Percentiles rank a stretch among this genome's conserved stretches.
Evolutionary conservation across 2,797 vertebrate species (phyloP).

Genomic region (Lates japonicus): DNA sequence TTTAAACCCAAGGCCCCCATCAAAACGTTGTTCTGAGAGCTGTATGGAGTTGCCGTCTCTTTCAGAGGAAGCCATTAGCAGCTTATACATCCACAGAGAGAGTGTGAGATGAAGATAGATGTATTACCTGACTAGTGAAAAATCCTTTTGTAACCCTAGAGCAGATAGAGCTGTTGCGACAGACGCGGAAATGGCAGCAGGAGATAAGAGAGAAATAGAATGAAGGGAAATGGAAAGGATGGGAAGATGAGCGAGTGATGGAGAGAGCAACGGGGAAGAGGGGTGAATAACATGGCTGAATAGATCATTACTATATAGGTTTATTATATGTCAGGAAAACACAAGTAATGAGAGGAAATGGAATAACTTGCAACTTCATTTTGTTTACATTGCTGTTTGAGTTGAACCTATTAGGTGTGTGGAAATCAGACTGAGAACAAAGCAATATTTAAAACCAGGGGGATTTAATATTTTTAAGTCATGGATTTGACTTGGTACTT

Average conservation of each 20-base stretch:
- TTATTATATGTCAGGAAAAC: background rate
- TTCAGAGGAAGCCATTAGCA: slow-evolving; percentile 49
- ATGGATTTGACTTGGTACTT: too few species aligned
- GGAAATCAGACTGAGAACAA: background rate
- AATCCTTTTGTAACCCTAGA: slow-evolving; percentile 48
- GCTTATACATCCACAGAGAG: slow-evolving; percentile 46
- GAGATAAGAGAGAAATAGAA: slow-evolving; percentile 52
- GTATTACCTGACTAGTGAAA: slow-evolving; percentile 64
- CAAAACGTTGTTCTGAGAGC: slow-evolving; percentile 27
- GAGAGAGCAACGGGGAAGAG: background rate
- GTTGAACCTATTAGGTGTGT: background rate
- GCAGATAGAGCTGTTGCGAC: slow-evolving; percentile 60
- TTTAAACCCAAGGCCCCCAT: slow-evolving; percentile 4
- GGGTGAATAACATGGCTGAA: background rate
- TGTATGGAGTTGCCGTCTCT: slow-evolving; percentile 45
- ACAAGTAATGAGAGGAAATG: too few species aligned
- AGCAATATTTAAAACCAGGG: background rate
- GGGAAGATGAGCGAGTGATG: slow-evolving; percentile 28
- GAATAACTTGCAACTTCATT: background rate
- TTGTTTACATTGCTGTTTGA: background rate
- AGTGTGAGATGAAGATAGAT: slow-evolving; percentile 53
- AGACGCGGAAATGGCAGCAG: slow-evolving; percentile 35
- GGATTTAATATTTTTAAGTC: background rate
- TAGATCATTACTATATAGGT: slow-evolving; percentile 6
- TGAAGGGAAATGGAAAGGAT: slow-evolving; percentile 22